Evolutionary conservation across 2,888 invertebrate genomes (phyloP), one percentile per base, ranked within the genome.

Genomic region (Trichopoda pennipes): DNA sequence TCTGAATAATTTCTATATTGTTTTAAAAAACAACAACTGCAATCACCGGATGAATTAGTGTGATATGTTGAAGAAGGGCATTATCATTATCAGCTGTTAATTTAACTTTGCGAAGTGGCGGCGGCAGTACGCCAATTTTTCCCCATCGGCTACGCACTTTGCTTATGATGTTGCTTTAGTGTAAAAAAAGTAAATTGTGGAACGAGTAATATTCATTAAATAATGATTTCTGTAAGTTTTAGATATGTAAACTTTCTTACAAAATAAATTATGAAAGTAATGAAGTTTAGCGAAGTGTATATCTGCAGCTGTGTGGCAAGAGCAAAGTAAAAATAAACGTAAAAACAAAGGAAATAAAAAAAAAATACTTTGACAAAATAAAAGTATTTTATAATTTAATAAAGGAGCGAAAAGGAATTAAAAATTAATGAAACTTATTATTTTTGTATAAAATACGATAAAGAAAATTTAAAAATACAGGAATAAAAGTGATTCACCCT

Each of bases 401-500:
- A 35, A 17, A 17, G 4, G 3, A 58, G 12, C 10, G 12, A 17
- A 35, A 17, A 19, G 3, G n/a, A 9, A 9, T 53, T 28, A n/a
- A 61, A 23, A 14, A 51, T 53, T 38, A 1, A 28, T 35, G 21
- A 32, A 58, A 16, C 17, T 28, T 61, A 73, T 44, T 12, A n/a
- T n/a, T 44, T 44, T 16, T 6, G 6, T 44, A n/a, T n/a, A n/a
- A 1, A 14, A 44, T 38, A 58, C 38, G 66, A 35, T 35, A 66
- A 42, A 60, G 17, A 66, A 47, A 28, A 69, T 53, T 69, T 64
- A 32, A 8, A 44, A 80, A 68, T 72, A 69, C 21, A 55, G 49
- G 64, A 80, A 63, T 53, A 77, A 74, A 76, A 77, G 80, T 83
- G 83, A 83, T 77, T 83, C 83, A 83, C 80, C 80, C 28, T 56